A percentile compares a stretch with the other conserved stretches of the same genome.
Conservation (phyloP, 2,888 invertebrate species). For the Drosophila conformis region DNA sequence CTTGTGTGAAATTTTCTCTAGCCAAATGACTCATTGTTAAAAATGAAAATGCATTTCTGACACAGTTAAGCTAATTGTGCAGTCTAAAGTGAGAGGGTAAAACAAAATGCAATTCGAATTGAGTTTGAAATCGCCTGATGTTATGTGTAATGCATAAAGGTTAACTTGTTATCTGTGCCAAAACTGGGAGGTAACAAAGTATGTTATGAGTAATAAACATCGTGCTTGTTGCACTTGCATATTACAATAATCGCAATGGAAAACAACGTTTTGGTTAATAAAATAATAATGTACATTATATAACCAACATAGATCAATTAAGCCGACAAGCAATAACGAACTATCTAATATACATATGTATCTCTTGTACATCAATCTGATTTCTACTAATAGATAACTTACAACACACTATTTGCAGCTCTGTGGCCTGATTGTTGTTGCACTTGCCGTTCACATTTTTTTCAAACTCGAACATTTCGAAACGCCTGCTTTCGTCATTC, state of each 20-base stretch:
- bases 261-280: neutral
- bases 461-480: constrained; percentile 74
- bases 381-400: constrained; percentile 12
- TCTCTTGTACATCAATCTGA: neutral
- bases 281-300: neutral
- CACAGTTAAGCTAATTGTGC: constrained; percentile 49
- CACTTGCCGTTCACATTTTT: constrained; percentile 66
- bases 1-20: constrained; percentile 15
- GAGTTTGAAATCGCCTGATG: constrained; percentile 32
- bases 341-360: neutral
- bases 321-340: constrained; percentile 11
- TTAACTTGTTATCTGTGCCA: constrained; percentile 23
- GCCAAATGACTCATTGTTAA: constrained; percentile 43
- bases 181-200: neutral
- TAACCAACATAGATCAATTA: constrained; percentile 1
- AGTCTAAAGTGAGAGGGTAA: constrained; percentile 38
- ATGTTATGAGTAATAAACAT: constrained; percentile 13
- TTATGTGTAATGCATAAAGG: constrained; percentile 21
- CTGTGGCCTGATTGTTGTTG: constrained; percentile 67
- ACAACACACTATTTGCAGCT: constrained; percentile 54
- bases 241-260: constrained; percentile 34
- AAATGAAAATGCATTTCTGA: constrained; percentile 34
- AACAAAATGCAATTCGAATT: neutral
- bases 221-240: constrained; percentile 20
- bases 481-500: constrained; percentile 69